Evolutionary conservation across 2,113 vertebrate species (phyloP).

Genomic region (Colistium nudipinnis): DNA sequence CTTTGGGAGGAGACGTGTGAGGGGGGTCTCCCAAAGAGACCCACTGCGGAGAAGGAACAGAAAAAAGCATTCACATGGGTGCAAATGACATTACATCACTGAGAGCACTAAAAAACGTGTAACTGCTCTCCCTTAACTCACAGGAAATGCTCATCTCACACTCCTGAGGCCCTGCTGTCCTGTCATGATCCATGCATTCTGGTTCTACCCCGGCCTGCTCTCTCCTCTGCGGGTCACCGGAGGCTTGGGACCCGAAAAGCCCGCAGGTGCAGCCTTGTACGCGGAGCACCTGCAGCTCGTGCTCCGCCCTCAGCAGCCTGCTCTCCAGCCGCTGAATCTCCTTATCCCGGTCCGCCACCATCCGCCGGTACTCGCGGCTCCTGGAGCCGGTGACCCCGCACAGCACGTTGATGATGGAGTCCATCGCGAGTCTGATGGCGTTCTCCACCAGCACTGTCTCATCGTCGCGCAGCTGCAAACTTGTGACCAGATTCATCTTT

Average conservation of each 20-base stretch:
- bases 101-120: not conserved
- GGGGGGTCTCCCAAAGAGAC: constrained; percentile 43
- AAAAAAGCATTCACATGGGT: not conserved
- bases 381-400: constrained; percentile 61
- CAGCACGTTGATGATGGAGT: constrained; percentile 73
- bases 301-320: constrained; percentile 51
- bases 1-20: constrained; percentile 56
- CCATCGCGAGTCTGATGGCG: constrained; percentile 68
- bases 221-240: not conserved
- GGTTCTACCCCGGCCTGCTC: constrained; percentile 2
- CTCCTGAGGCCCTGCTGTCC: constrained; percentile 37
- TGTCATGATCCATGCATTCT: not conserved
- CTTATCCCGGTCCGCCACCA: constrained; percentile 74
- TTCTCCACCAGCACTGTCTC: constrained; percentile 71
- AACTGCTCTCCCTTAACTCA: constrained; percentile 22
- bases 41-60: constrained; percentile 42
- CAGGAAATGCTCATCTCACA: constrained; percentile 55
- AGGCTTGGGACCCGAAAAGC: not conserved
- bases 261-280: constrained; percentile 39
- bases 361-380: constrained; percentile 60
- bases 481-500: constrained; percentile 51
- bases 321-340: constrained; percentile 72
- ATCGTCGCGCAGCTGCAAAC: constrained; percentile 64
- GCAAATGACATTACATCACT: not conserved
- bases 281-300: constrained; percentile 51